Conservation (phyloP, 35 echinoderm and acorn worm species). For the Apostichopus californicus region DNA sequence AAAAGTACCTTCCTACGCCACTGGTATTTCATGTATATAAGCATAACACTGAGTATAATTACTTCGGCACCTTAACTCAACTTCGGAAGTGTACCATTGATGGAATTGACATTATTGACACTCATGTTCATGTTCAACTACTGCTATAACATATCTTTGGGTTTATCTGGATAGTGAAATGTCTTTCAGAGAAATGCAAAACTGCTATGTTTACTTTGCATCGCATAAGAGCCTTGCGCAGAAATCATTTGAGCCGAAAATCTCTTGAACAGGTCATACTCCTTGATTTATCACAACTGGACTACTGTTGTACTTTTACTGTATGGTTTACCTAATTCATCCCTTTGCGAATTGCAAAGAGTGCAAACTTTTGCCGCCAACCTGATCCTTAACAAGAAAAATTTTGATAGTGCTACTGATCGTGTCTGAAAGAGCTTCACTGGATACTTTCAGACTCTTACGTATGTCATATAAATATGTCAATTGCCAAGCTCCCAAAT, state of each 20-base stretch:
- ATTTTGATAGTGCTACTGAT: neutral
- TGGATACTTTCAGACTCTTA: neutral
- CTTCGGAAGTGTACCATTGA: neutral
- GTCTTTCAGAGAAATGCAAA: neutral
- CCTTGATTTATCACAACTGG: neutral
- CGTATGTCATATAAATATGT: neutral
- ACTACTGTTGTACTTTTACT: neutral
- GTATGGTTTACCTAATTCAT: neutral
- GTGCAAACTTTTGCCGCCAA: no score
- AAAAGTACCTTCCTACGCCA: no score
- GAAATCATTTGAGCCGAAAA: neutral
- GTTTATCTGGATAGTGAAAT: neutral
- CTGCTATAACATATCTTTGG: neutral
- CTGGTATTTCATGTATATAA: no score
- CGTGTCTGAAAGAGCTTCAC: neutral
- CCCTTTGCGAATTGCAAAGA: neutral
- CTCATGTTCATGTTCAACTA: neutral
- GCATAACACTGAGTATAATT: neutral
- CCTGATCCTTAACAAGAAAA: neutral
- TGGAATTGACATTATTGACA: neutral
- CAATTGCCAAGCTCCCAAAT: neutral
- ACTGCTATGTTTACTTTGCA: neutral
- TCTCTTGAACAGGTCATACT: neutral
- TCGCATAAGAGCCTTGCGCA: neutral
- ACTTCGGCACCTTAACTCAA: neutral